A percentile compares a stretch with the other conserved stretches of the same genome.
phyloP scores from a whole-genome alignment of 2,113 vertebrate genomes.

The Macrotis lagotis region DNA sequence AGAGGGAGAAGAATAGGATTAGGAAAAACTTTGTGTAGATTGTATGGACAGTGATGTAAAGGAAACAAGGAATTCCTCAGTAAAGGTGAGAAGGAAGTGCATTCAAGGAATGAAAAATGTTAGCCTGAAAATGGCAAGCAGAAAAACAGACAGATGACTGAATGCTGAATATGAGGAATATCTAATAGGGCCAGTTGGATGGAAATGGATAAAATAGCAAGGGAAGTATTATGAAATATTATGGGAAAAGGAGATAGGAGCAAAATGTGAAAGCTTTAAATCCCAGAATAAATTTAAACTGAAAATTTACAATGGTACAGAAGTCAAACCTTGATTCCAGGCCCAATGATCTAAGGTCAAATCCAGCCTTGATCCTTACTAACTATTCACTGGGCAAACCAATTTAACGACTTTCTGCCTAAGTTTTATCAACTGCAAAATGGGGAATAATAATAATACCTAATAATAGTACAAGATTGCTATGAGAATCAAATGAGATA shows the following conservation, averaged over 20 bases:
- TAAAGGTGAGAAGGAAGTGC: neutral
- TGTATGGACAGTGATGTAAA: neutral
- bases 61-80: neutral
- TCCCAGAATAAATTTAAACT: neutral
- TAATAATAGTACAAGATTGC: neutral
- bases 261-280: neutral
- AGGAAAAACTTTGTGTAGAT: neutral
- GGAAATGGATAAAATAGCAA: neutral
- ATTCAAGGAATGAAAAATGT: neutral
- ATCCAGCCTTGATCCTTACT: neutral
- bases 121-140: neutral
- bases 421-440: neutral
- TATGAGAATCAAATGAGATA: neutral
- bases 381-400: neutral
- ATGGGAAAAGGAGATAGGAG: neutral
- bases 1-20: rapidly evolving
- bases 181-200: neutral
- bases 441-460: neutral
- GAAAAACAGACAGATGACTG: neutral
- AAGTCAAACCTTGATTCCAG: no score
- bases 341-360: neutral
- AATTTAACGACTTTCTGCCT: neutral
- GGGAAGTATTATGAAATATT: neutral
- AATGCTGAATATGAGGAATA: neutral
- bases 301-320: neutral